Base-by-base conservation (phyloP, 2,888 invertebrate species). In the Lysandra bellargus region DNA sequence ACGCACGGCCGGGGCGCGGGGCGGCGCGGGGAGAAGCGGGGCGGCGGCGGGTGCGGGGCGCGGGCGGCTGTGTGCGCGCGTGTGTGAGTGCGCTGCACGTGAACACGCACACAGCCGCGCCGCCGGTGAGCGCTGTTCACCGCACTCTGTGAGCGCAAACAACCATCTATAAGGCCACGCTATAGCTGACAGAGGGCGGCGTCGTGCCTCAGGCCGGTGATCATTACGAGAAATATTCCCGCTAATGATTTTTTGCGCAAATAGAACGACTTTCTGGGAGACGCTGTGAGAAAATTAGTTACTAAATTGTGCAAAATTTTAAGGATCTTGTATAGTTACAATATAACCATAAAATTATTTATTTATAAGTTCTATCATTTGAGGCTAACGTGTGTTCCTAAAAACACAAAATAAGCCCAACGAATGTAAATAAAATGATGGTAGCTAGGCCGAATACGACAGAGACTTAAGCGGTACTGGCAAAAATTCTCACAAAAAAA, bases 71-170 rank as follows among this genome's bases (percentile, higher is more conserved):
- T 85, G 91, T 88, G 90, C 85, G 81, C 78, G 80, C 79, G 83
- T 78, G 80, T 44, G 80, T 78, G 84, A 83, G 90, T 89, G 90
- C 86, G 90, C 86, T 83, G 82, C 82, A 83, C 86, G 87, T 85
- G 87, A 84, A 83, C 91, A 85, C 92, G 84, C 94, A 93, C 94
- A 94, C 94, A 85, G 84, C 64, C 87, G 81, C 85, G 86, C 82
- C 86, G 90, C 92, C 94, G 94, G 94, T 93, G 94, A 94, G 94
- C 94, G 94, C 94, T 94, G 94, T 94, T 94, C 94, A 94, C 94
- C 94, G 94, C 94, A 94, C 94, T 94, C 94, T 94, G 94, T 94
- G 94, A 94, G 94, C 94, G 94, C 94, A 94, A 94, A 94, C 94
- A 94, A 94, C 94, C 94, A 94, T 94, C 94, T 94, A 94, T 94